phyloP scores from a whole-genome alignment of 2,888 invertebrate species.

The Chrysolina haemoptera region DNA sequence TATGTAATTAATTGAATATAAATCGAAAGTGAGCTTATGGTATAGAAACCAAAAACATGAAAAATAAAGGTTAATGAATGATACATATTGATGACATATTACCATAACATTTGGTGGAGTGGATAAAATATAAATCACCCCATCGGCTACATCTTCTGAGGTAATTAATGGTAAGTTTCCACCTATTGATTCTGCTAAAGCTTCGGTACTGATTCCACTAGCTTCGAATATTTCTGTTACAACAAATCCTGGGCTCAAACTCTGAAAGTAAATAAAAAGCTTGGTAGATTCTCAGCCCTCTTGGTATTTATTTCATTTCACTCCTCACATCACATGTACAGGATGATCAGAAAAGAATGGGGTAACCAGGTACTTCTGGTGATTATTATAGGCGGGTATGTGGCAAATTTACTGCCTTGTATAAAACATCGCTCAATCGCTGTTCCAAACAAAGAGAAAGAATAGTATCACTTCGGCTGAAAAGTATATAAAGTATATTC shows the following conservation, averaged over 20 bases:
- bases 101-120: conserved; percentile 41
- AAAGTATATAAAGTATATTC: no score
- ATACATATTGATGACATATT: no score
- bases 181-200: not conserved
- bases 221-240: conserved; percentile 29
- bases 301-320: not conserved
- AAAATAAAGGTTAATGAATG: no score
- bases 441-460: no score
- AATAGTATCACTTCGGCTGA: no score
- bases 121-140: conserved; percentile 32
- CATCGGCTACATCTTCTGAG: conserved; percentile 28
- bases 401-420: no score
- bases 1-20: no score
- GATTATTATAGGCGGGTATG: no score
- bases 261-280: conserved; percentile 24
- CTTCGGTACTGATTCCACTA: not conserved
- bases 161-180: conserved; percentile 21
- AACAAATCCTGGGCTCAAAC: conserved; percentile 35
- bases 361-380: no score
- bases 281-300: not conserved
- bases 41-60: no score
- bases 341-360: not conserved
- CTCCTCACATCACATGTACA: not conserved
- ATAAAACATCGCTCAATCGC: no score
- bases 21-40: no score